phyloP scores from a whole-genome alignment of 53 echinoderm and acorn worm species.

The Mesocentrotus franciscanus region DNA sequence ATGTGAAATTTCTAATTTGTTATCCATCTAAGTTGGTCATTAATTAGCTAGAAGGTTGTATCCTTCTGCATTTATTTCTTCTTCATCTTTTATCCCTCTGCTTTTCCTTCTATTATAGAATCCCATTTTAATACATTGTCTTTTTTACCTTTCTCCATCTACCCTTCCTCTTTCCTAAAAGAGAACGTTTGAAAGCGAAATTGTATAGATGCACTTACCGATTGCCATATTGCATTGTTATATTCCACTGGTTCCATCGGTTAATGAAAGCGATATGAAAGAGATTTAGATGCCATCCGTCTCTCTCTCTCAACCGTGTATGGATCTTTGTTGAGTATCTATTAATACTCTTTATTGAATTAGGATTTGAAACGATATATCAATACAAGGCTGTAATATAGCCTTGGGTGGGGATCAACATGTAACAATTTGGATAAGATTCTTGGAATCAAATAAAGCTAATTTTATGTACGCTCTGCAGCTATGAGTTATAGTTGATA shows the following conservation, averaged over 20 bases:
- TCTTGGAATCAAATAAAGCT: background rate
- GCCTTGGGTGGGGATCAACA: background rate
- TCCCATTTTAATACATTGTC: too few relatives aligned
- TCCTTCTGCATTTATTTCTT: too few relatives aligned
- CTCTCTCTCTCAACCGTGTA: background rate
- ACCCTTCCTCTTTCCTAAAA: background rate
- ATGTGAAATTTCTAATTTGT: too few relatives aligned
- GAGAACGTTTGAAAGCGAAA: background rate
- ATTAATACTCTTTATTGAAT: background rate
- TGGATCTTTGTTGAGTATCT: background rate
- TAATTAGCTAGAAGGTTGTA: too few relatives aligned
- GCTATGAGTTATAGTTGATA: background rate
- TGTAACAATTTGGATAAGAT: background rate
- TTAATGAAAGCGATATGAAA: background rate
- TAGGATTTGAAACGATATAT: background rate
- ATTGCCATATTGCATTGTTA: background rate
- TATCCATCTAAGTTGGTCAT: too few relatives aligned
- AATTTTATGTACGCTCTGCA: background rate
- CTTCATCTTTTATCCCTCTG: too few relatives aligned
- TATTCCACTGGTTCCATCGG: background rate
- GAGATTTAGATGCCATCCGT: background rate
- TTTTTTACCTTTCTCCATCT: too few relatives aligned
- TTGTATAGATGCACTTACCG: background rate
- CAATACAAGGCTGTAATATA: background rate
- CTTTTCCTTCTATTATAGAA: too few relatives aligned